A percentile compares a stretch with the other conserved stretches of the same genome.
These are phyloP conservation scores for Coptotermes formosanus DNA, from an alignment of 1,140 invertebrate species.

Conservation along the genomic window DNA sequence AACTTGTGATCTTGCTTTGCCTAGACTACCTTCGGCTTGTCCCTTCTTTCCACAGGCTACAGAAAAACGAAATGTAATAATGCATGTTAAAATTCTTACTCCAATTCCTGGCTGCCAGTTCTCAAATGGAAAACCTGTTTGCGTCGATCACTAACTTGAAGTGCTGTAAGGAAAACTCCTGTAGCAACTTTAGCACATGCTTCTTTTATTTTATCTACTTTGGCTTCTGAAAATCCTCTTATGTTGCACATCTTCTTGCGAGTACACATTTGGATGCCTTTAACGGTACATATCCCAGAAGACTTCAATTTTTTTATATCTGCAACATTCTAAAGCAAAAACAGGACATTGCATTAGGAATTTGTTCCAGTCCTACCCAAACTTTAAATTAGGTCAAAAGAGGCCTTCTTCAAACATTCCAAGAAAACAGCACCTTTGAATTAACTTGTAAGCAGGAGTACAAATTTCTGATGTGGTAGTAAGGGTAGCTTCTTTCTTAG, in stretches of 20 bases:
- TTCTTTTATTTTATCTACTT: constrained; percentile 84
- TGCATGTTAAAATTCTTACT: constrained; percentile 54
- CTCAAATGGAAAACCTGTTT: constrained; percentile 70
- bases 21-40: no score
- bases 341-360: neutral
- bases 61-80: no score
- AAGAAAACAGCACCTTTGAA: no score
- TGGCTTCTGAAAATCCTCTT: constrained; percentile 76
- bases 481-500: no score
- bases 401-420: no score
- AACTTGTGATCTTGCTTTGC: no score
- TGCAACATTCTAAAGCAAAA: constrained; percentile 48
- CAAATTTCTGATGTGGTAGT: no score
- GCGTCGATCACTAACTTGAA: constrained; percentile 69
- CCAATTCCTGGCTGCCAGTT: constrained; percentile 70
- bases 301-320: constrained; percentile 79
- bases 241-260: constrained; percentile 70
- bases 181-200: constrained; percentile 59
- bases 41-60: no score
- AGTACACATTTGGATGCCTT: constrained; percentile 79
- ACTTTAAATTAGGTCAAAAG: no score
- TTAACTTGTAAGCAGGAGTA: no score
- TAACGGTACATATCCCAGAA: constrained; percentile 76
- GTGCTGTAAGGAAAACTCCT: constrained; percentile 68
- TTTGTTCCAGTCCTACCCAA: no score